A percentile compares a stretch with the other conserved stretches of the same genome.
phyloP scores from a whole-genome alignment of 2,888 invertebrate genomes.

The Macroteleia sp. region DNA sequence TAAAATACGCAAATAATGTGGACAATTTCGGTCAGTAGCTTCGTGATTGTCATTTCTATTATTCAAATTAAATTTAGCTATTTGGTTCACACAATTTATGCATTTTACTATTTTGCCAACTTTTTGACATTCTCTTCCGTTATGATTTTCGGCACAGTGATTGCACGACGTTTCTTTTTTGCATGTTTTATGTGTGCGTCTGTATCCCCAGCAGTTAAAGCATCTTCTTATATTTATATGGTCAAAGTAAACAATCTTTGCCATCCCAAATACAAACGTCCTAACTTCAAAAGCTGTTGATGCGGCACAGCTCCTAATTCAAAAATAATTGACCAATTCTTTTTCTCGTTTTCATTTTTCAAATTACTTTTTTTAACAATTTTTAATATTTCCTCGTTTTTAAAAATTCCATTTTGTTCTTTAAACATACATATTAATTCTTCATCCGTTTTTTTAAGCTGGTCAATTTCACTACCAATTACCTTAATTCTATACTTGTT shows the following conservation, averaged over 20 bases:
- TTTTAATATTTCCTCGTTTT: neutral
- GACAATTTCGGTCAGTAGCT: conserved; percentile 31
- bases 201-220: conserved; percentile 9
- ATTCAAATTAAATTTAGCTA: conserved; percentile 35
- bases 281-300: conserved; percentile 5
- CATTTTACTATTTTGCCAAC: conserved; percentile 15
- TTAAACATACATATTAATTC: neutral
- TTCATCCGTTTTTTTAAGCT: neutral
- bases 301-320: conserved; percentile 5
- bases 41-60: conserved; percentile 21
- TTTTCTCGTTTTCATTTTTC: neutral
- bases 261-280: conserved; percentile 16
- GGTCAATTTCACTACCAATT: conserved; percentile 1
- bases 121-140: conserved; percentile 3
- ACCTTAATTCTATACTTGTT: neutral
- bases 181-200: conserved; percentile 14
- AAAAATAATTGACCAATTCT: conserved; percentile 4
- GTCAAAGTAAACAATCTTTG: conserved; percentile 17
- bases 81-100: conserved; percentile 35
- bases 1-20: conserved; percentile 22
- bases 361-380: neutral
- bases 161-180: conserved; percentile 28
- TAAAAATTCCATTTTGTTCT: conserved; percentile 10
- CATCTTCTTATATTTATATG: conserved; percentile 3
- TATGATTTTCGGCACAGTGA: conserved; percentile 25